phyloP scores from a whole-genome alignment of 2,888 invertebrate genomes.

The Hololepta plana region DNA sequence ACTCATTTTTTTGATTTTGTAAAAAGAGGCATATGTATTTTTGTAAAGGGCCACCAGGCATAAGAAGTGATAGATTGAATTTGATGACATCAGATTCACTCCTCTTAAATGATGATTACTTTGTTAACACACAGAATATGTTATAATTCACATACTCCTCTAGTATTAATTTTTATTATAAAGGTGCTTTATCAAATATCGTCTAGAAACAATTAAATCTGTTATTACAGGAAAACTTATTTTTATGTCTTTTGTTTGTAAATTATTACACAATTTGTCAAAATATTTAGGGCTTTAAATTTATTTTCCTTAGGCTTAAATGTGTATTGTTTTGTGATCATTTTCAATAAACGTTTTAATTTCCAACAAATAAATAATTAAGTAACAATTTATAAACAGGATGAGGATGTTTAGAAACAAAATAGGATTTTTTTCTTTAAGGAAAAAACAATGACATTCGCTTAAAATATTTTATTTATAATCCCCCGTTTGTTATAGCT shows the following conservation, averaged over 20 bases:
- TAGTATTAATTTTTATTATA: too few relatives aligned
- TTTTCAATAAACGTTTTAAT: slow-evolving; percentile 12
- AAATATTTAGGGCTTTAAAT: too few relatives aligned
- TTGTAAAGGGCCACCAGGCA: slow-evolving; percentile 25
- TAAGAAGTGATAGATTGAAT: slow-evolving; percentile 27
- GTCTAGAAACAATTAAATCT: too few relatives aligned
- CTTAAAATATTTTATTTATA: too few relatives aligned
- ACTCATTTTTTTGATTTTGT: slow-evolving; percentile 10
- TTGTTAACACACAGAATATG: slow-evolving; percentile 2
- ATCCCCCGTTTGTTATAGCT: too few relatives aligned
- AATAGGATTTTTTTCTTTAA: too few relatives aligned
- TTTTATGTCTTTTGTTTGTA: too few relatives aligned
- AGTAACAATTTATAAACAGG: background rate
- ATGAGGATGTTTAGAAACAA: slow-evolving; percentile 2
- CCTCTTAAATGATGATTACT: slow-evolving; percentile 12
- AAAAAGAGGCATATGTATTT: slow-evolving; percentile 25
- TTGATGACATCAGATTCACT: slow-evolving; percentile 22
- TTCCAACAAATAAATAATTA: slow-evolving; percentile 6
- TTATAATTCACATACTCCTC: too few relatives aligned
- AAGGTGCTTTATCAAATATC: too few relatives aligned
- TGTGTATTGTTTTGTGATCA: slow-evolving; percentile 11
- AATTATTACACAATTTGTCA: too few relatives aligned
- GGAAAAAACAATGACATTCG: too few relatives aligned
- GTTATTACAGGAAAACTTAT: too few relatives aligned
- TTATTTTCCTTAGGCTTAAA: slow-evolving; percentile 5